These are phyloP conservation scores for Tolypeutes matacus DNA, from an alignment of 2,797 vertebrate genomes.

Conservation along the genomic window DNA sequence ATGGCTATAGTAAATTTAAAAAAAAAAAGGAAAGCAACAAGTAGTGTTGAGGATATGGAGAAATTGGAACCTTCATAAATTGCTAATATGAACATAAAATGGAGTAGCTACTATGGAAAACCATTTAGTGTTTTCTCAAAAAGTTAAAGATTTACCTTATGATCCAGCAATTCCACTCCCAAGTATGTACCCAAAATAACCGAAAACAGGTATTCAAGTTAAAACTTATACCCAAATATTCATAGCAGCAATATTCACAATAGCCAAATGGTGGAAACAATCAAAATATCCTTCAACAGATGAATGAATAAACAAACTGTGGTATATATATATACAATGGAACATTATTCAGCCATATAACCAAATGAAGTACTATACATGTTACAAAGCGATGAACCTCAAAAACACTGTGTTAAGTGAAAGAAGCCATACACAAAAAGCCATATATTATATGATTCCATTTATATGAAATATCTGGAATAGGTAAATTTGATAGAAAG, in stretches of 20 bases:
- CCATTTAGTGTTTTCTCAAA: neutral
- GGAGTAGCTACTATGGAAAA: neutral
- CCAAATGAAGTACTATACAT: neutral
- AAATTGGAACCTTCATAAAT: neutral
- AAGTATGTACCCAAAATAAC: neutral
- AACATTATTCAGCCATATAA: neutral
- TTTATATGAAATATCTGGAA: neutral
- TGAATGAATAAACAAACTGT: neutral
- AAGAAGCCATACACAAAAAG: conserved; percentile 5
- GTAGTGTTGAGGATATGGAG: neutral
- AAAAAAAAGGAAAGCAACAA: neutral
- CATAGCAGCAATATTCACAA: neutral
- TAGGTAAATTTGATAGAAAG: neutral
- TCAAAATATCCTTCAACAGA: neutral
- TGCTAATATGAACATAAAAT: neutral
- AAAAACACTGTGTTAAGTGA: neutral
- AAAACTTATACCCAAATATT: neutral
- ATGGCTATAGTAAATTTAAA: neutral
- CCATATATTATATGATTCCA: neutral
- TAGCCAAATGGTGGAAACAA: neutral
- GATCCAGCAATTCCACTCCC: neutral
- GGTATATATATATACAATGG: neutral
- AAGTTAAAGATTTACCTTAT: neutral
- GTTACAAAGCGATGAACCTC: neutral
- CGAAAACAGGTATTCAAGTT: neutral